Conservation (phyloP, 2,113 vertebrate species). For the Pomatorhinus ruficollis region DNA sequence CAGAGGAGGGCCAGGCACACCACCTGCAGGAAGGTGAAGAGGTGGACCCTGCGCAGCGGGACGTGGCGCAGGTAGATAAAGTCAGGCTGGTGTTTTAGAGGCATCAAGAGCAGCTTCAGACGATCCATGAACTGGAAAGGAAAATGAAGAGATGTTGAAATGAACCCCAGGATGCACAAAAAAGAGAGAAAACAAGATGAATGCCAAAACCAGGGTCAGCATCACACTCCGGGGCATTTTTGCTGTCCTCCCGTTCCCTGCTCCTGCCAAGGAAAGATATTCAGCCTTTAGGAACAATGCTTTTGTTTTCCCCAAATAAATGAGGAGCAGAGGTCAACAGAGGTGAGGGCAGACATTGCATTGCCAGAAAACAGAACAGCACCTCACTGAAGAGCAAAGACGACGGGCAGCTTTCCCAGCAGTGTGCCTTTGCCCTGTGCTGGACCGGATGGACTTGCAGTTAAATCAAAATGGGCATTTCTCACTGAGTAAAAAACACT, state of each 20-base stretch:
- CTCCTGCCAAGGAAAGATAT: neutral
- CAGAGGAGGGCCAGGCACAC: slow-evolving; percentile 94
- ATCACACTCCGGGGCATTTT: neutral
- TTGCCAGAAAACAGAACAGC: neutral
- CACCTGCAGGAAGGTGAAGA: slow-evolving; percentile 95
- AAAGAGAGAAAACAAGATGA: neutral
- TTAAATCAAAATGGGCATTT: neutral
- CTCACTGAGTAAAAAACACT: neutral
- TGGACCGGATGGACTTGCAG: neutral
- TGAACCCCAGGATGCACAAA: neutral
- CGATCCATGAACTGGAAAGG: slow-evolving; percentile 93
- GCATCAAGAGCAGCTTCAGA: slow-evolving; percentile 95
- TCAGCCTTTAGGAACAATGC: neutral
- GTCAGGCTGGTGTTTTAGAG: slow-evolving; percentile 96
- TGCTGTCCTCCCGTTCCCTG: neutral
- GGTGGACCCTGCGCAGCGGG: slow-evolving; percentile 92
- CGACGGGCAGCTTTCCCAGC: neutral
- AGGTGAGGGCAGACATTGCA: neutral
- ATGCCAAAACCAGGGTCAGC: neutral
- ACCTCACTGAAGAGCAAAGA: rapidly evolving
- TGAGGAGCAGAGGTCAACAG: neutral
- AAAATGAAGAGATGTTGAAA: neutral
- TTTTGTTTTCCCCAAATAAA: neutral
- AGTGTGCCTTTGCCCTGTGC: neutral
- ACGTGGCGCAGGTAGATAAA: slow-evolving; percentile 96